These are phyloP conservation scores for Myotis daubentonii DNA, from an alignment of 2,797 vertebrate genomes.

Conservation along the genomic window DNA sequence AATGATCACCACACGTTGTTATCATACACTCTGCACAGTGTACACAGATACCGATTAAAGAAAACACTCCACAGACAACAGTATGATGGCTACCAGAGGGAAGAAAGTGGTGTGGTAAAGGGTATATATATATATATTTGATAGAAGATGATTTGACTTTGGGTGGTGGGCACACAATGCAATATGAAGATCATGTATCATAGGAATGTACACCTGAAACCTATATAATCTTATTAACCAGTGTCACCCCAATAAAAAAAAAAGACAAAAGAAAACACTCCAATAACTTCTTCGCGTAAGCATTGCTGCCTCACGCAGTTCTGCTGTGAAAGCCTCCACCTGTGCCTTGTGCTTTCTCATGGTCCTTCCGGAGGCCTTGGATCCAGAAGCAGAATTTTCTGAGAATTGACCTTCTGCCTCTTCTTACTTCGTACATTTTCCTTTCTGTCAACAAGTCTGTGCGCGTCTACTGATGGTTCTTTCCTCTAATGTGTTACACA, in stretches of 20 bases:
- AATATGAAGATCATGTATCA: background rate
- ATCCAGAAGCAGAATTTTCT: constrained; percentile 18
- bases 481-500: background rate
- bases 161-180: background rate
- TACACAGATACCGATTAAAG: background rate
- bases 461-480: background rate
- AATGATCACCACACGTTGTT: background rate
- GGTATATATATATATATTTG: background rate
- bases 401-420: background rate
- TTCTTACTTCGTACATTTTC: background rate
- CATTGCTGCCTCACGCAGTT: background rate
- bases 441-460: constrained; percentile 26
- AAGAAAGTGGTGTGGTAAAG: background rate
- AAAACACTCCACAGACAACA: background rate
- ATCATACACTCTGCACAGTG: background rate
- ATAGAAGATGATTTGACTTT: background rate
- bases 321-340: background rate
- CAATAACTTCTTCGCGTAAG: background rate
- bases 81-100: background rate
- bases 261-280: background rate
- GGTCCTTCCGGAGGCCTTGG: background rate
- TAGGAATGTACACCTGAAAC: background rate
- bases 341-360: background rate
- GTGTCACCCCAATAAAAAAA: background rate
- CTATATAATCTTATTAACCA: background rate